A percentile compares a stretch with the other conserved stretches of the same genome.
phyloP scores from a whole-genome alignment of 1,140 invertebrate species.

The Platyscapa corneri region DNA sequence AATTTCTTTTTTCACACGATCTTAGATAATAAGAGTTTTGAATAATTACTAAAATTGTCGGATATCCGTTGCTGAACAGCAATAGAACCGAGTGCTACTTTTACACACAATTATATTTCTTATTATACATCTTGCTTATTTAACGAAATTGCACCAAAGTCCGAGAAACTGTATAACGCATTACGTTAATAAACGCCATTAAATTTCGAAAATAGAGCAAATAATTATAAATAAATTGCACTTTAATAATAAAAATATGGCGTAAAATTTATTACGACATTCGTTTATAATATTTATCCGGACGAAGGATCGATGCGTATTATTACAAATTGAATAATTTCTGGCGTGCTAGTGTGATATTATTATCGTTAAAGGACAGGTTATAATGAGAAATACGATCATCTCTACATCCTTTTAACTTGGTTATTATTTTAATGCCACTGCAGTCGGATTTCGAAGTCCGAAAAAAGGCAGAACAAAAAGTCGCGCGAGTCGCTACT shows the following conservation, averaged over 20 bases:
- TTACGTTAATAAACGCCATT: background rate
- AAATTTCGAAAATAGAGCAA: background rate
- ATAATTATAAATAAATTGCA: background rate
- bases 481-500: background rate
- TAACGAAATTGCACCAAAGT: background rate
- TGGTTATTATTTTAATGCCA: slow-evolving; percentile 4
- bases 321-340: background rate
- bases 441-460: background rate
- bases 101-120: background rate
- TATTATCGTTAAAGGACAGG: background rate
- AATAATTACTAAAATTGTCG: slow-evolving; percentile 7
- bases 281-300: background rate
- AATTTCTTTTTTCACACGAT: background rate
- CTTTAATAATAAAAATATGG: background rate
- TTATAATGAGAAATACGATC: slow-evolving; percentile 3
- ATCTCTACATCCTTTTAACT: background rate
- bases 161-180: background rate
- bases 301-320: background rate
- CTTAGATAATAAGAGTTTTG: background rate
- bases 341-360: background rate
- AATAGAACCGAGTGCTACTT: background rate
- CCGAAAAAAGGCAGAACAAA: background rate
- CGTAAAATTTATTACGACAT: background rate
- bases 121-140: background rate
- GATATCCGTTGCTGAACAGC: background rate